Percentiles rank a stretch among this genome's conserved stretches.
Conservation (phyloP, 2,888 invertebrate genomes). For the Agrochola circellaris region DNA sequence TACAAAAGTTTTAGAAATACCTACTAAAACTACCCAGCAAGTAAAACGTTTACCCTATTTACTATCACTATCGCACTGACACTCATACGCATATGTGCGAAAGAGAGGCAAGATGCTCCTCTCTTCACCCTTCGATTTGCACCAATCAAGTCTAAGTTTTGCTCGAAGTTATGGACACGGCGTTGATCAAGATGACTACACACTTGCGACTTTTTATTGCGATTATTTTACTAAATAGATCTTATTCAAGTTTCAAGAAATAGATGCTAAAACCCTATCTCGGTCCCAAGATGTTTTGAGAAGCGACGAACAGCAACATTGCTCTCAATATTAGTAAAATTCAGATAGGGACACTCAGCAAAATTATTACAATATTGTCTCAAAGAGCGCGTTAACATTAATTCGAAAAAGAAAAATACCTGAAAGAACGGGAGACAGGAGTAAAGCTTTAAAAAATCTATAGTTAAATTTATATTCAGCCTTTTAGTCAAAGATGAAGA, state of each 20-base stretch:
- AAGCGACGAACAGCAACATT: neutral
- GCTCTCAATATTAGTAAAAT: neutral
- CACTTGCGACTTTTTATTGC: constrained; percentile 49
- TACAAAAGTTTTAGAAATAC: constrained; percentile 90
- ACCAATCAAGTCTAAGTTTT: constrained; percentile 77
- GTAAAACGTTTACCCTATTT: constrained; percentile 86
- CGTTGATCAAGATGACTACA: constrained; percentile 34
- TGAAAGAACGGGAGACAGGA: neutral
- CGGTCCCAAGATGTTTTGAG: too few relatives aligned
- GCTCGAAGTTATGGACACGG: constrained; percentile 63
- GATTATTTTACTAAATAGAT: neutral
- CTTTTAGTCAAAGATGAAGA: constrained; percentile 9
- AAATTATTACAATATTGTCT: neutral
- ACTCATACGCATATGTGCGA: constrained; percentile 79
- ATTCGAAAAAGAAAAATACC: neutral
- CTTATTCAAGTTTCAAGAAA: neutral
- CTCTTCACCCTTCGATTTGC: constrained; percentile 76
- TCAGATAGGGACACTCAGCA: neutral
- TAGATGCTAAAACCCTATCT: neutral
- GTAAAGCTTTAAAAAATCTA: neutral
- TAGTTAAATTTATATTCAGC: constrained; percentile 16
- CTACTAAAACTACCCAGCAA: constrained; percentile 89
- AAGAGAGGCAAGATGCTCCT: constrained; percentile 74
- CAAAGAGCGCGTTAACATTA: too few relatives aligned
- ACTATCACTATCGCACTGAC: constrained; percentile 89